A percentile compares a stretch with the other conserved stretches of the same genome.
Evolutionary conservation across 2,888 invertebrate genomes (phyloP).

Genomic region (Tipula lateralis): DNA sequence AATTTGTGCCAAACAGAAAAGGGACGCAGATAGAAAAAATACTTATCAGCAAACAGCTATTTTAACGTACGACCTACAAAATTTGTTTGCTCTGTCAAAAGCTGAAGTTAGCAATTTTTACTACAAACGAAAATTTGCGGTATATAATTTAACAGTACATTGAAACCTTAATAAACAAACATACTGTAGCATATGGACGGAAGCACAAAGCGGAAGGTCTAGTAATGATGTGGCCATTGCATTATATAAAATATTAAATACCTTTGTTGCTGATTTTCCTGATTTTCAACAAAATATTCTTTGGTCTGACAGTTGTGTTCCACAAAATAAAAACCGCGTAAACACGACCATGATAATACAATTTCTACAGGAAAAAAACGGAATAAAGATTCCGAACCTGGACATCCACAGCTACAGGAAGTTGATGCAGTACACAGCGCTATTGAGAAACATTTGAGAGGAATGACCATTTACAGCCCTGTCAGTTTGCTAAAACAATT

Average conservation of each 20-base stretch:
- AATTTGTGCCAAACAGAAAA: neutral
- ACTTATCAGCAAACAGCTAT: too few species aligned
- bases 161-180: too few species aligned
- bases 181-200: too few species aligned
- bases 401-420: neutral
- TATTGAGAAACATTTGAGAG: neutral
- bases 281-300: too few species aligned
- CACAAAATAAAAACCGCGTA: too few species aligned
- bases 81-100: neutral
- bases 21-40: neutral
- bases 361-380: neutral
- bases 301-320: too few species aligned
- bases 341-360: neutral
- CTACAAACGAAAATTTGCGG: neutral
- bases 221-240: too few species aligned
- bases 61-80: neutral
- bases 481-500: too few species aligned
- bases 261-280: too few species aligned
- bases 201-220: too few species aligned
- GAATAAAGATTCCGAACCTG: conserved; percentile 12
- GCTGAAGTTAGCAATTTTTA: neutral
- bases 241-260: too few species aligned
- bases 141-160: too few species aligned
- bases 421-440: conserved; percentile 13
- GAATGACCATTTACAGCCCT: neutral